Conservation (phyloP, 1,140 invertebrate species). For the Aleiodes sp. region DNA sequence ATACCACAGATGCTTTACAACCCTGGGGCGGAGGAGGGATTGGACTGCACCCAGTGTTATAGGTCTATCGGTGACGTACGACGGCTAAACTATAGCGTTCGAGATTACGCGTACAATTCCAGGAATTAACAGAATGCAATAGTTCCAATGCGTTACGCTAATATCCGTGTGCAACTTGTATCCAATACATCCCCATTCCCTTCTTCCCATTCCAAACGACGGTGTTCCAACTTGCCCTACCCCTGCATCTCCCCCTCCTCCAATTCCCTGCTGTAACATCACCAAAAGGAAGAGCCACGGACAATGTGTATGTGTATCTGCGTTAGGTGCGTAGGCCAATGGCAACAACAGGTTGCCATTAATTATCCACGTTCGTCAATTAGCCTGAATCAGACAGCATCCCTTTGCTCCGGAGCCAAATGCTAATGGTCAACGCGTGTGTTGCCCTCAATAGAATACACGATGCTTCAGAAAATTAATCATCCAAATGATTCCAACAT, state of each 20-base stretch:
- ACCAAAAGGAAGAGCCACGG: background rate
- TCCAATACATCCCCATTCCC: background rate
- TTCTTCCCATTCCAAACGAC: background rate
- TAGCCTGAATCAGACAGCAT: conserved; percentile 27
- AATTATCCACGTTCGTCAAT: conserved; percentile 42
- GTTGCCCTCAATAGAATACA: conserved; percentile 4
- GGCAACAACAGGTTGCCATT: conserved; percentile 43
- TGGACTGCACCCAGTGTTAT: background rate
- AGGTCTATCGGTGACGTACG: conserved; percentile 1
- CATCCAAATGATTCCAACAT: background rate
- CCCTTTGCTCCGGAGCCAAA: conserved; percentile 19
- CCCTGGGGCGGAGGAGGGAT: background rate
- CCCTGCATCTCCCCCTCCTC: background rate
- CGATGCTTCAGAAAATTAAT: background rate
- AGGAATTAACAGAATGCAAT: conserved; percentile 35
- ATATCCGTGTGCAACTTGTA: conserved; percentile 12
- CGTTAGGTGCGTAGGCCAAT: too few species aligned
- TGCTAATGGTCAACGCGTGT: conserved; percentile 9
- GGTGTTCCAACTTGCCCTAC: background rate
- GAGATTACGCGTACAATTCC: conserved; percentile 36
- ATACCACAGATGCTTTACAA: background rate
- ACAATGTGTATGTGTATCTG: conserved; percentile 17
- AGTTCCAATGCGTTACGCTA: conserved; percentile 17
- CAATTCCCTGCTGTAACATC: background rate
- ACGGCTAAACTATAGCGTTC: background rate